These are phyloP conservation scores for Catagonus wagneri DNA, from an alignment of 2,113 vertebrate genomes.

Conservation along the genomic window DNA sequence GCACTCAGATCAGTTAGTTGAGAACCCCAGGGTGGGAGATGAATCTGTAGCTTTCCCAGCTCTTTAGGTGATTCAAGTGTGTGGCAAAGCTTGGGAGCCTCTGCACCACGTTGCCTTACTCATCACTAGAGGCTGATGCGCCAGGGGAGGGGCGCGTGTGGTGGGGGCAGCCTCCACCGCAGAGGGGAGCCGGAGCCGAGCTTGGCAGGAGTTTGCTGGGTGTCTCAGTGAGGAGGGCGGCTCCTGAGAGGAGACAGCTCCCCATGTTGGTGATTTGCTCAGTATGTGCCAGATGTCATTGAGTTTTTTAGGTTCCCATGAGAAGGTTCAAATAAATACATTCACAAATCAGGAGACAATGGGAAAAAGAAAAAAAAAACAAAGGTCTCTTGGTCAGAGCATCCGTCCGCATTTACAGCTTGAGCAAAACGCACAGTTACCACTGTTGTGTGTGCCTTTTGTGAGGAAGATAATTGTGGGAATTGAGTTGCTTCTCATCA, in stretches of 20 bases:
- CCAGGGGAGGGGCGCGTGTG: accelerated
- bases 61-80: accelerated
- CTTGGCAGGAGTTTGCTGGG: accelerated
- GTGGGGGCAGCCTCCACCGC: accelerated
- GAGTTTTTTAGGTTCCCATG: constrained; percentile 35
- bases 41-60: not conserved
- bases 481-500: constrained; percentile 66
- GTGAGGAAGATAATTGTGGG: constrained; percentile 70
- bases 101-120: not conserved
- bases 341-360: constrained; percentile 49
- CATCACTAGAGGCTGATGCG: too few relatives aligned
- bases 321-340: constrained; percentile 65
- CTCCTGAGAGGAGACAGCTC: not conserved
- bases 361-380: not conserved
- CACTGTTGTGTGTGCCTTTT: constrained; percentile 34
- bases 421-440: constrained; percentile 50
- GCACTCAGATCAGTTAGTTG: not conserved
- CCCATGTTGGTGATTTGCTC: not conserved
- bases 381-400: constrained; percentile 27
- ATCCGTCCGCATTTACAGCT: constrained; percentile 24
- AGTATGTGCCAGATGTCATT: constrained; percentile 43
- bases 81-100: not conserved
- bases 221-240: not conserved
- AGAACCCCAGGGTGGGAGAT: not conserved
- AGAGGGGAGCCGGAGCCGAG: not conserved